Evolutionary conservation across 2,113 vertebrate genomes (phyloP).

Genomic region (Phylloscopus trochiloides): DNA sequence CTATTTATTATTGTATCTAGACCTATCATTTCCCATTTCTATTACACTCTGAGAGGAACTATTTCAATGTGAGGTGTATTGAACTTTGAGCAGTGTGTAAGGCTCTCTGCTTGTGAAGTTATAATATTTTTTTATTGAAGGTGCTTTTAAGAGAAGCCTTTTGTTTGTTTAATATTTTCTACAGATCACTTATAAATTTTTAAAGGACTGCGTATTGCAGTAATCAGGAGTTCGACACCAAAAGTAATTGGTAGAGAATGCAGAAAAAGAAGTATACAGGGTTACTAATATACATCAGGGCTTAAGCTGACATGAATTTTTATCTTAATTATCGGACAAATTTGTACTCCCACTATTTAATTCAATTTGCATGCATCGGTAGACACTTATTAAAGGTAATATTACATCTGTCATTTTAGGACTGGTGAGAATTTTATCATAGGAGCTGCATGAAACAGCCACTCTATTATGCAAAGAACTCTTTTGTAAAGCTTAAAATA

Average conservation of each 20-base stretch:
- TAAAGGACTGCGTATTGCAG: constrained; percentile 44
- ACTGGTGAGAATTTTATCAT: constrained; percentile 86
- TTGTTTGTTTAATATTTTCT: constrained; percentile 52
- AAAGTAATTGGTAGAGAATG: constrained; percentile 74
- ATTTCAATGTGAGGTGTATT: background rate
- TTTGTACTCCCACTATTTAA: constrained; percentile 89
- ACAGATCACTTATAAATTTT: constrained; percentile 18
- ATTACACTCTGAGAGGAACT: background rate
- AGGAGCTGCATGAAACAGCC: constrained; percentile 75
- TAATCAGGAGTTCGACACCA: constrained; percentile 70
- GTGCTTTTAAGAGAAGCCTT: constrained; percentile 27
- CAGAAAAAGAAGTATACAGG: constrained; percentile 76
- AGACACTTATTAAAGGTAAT: constrained; percentile 88
- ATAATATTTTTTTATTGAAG: constrained; percentile 8
- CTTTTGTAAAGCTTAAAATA: constrained; percentile 80
- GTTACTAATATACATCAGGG: constrained; percentile 82
- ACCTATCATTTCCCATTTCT: background rate
- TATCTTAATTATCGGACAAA: constrained; percentile 88
- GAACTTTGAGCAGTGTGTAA: background rate
- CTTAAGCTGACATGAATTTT: constrained; percentile 83
- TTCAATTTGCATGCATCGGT: constrained; percentile 89
- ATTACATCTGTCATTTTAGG: constrained; percentile 89
- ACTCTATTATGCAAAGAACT: constrained; percentile 76
- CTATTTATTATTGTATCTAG: background rate
- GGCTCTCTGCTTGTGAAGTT: background rate